These are phyloP conservation scores for Synanceia verrucosa DNA, from an alignment of 2,797 vertebrate species.

Conservation along the genomic window DNA sequence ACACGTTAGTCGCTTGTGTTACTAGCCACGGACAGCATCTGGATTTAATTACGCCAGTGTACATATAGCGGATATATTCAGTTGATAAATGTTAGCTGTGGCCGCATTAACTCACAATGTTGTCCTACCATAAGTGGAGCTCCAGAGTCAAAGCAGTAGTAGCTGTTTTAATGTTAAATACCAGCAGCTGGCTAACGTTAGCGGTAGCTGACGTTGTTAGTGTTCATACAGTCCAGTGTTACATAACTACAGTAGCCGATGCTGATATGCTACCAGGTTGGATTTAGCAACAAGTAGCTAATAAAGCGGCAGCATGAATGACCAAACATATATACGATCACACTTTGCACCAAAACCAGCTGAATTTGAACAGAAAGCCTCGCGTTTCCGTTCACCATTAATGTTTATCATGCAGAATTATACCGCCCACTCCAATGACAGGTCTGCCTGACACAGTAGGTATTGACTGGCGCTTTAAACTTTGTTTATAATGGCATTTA, in stretches of 20 bases:
- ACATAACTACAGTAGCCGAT: constrained; percentile 52
- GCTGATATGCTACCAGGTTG: constrained; percentile 2
- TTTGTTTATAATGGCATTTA: neutral
- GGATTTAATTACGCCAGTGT: neutral
- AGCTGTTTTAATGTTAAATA: neutral
- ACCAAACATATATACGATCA: neutral
- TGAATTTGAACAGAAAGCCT: neutral
- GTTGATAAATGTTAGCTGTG: neutral
- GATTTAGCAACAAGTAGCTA: neutral
- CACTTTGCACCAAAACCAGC: neutral
- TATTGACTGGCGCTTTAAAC: neutral
- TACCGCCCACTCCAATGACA: constrained; percentile 26
- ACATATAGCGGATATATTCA: neutral
- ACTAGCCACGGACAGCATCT: constrained; percentile 26
- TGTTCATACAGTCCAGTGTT: constrained; percentile 46
- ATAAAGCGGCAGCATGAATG: neutral
- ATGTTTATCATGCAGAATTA: neutral
- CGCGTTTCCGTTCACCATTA: neutral
- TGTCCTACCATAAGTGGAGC: fast-evolving
- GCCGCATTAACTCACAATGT: fast-evolving
- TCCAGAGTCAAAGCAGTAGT: neutral
- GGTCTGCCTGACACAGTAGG: neutral
- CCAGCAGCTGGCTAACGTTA: constrained; percentile 37
- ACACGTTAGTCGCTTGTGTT: constrained; percentile 23
- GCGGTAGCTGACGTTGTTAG: constrained; percentile 42